phyloP scores from a whole-genome alignment of 64 coral and sea anemone species.

The Stichodactyla helianthus region DNA sequence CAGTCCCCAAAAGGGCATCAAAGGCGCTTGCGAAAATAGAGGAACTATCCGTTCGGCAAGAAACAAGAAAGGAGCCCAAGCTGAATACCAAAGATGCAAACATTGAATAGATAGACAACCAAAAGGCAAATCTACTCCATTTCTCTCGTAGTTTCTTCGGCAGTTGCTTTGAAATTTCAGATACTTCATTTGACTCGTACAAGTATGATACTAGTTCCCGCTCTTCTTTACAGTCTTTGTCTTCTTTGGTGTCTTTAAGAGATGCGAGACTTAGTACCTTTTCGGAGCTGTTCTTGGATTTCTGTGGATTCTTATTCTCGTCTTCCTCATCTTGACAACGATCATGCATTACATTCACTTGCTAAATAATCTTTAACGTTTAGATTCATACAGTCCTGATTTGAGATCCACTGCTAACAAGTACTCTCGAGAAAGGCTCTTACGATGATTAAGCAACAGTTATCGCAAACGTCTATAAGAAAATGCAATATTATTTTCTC shows the following conservation, averaged over 20 bases:
- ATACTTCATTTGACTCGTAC: not conserved
- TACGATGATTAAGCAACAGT: no score
- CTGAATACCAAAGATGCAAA: constrained; percentile 47
- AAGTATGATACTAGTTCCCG: constrained; percentile 3
- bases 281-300: not conserved
- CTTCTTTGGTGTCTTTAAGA: not conserved
- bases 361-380: not conserved
- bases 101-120: constrained; percentile 40
- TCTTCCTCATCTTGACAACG: not conserved
- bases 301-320: not conserved
- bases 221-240: not conserved
- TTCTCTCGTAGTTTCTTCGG: constrained; percentile 45
- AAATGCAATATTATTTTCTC: no score
- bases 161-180: not conserved
- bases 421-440: no score
- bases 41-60: constrained; percentile 54
- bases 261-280: not conserved
- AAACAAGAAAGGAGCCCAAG: constrained; percentile 57
- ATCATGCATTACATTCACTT: not conserved
- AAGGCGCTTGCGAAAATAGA: constrained; percentile 89
- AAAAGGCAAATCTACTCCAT: constrained; percentile 60
- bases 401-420: not conserved
- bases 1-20: constrained; percentile 59
- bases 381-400: not conserved
- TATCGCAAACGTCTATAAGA: no score